phyloP scores from a whole-genome alignment of 2,888 invertebrate genomes.

The Leptinotarsa haldemani region DNA sequence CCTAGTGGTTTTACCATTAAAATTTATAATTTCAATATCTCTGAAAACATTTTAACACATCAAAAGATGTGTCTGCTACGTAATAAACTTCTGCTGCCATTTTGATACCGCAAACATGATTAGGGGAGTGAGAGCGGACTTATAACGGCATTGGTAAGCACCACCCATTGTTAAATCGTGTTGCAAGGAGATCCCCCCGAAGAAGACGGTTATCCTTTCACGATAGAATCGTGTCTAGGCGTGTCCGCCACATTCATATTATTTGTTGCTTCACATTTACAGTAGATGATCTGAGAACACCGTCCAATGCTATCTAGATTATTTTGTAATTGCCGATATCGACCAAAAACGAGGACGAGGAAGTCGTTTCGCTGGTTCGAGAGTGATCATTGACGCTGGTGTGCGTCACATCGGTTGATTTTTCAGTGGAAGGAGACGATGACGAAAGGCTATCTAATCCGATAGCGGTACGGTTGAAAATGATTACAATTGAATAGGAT shows the following conservation, averaged over 20 bases:
- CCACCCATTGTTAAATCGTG: conserved; percentile 43
- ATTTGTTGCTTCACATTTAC: conserved; percentile 38
- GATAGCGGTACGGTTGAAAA: neutral
- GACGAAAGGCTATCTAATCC: neutral
- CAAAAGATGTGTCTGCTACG: neutral
- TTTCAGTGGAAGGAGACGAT: neutral
- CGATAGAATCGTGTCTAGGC: conserved; percentile 47
- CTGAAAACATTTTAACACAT: too few relatives aligned
- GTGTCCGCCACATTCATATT: conserved; percentile 42
- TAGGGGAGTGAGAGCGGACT: conserved; percentile 35
- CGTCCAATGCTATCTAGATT: conserved; percentile 19
- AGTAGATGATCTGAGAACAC: conserved; percentile 18
- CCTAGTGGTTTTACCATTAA: too few relatives aligned
- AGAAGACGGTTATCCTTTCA: conserved; percentile 40
- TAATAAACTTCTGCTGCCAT: conserved; percentile 19
- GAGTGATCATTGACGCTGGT: neutral
- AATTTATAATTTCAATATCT: too few relatives aligned
- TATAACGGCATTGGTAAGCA: conserved; percentile 42
- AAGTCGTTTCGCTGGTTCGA: conserved; percentile 1
- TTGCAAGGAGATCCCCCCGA: conserved; percentile 36
- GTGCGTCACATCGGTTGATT: neutral
- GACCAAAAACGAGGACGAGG: conserved; percentile 13
- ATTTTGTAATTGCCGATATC: conserved; percentile 11
- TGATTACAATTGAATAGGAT: neutral
- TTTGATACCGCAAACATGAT: conserved; percentile 23